Evolutionary conservation across 30 jellyfish, hydroid and myxozoan genomes (phyloP).

Genomic region (Hydractinia echinata): DNA sequence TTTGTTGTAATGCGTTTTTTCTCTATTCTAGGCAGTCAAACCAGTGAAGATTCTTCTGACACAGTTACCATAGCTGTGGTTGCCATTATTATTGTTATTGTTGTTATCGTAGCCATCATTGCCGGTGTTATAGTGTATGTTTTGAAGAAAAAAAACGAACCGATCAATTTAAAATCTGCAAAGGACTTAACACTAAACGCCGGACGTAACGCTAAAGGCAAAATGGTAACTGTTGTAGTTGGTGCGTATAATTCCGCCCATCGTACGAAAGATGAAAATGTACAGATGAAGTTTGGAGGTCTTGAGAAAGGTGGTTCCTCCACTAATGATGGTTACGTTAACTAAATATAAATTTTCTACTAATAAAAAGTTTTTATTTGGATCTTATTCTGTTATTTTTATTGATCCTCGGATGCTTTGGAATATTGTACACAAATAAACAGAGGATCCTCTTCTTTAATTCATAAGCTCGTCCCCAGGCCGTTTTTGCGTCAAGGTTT

Average conservation of each 20-base stretch:
- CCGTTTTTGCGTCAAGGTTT: no score
- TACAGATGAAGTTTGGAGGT: conserved; percentile 11
- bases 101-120: background rate
- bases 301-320: background rate
- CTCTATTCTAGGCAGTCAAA: background rate
- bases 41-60: background rate
- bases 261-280: conserved; percentile 8
- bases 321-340: background rate
- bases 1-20: background rate
- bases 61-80: background rate
- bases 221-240: background rate
- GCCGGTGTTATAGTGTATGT: background rate
- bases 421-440: no score
- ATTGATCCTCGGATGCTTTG: no score
- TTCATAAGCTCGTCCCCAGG: no score
- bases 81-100: background rate
- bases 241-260: background rate
- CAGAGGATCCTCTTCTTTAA: no score
- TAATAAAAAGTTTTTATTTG: no score
- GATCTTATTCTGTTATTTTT: no score
- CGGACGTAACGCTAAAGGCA: background rate
- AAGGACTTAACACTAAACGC: conserved; percentile 4
- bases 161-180: background rate
- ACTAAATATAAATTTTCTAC: no score
- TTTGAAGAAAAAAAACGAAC: background rate